Conservation (phyloP, 2,888 invertebrate genomes). For the Exocentrus adspersus region DNA sequence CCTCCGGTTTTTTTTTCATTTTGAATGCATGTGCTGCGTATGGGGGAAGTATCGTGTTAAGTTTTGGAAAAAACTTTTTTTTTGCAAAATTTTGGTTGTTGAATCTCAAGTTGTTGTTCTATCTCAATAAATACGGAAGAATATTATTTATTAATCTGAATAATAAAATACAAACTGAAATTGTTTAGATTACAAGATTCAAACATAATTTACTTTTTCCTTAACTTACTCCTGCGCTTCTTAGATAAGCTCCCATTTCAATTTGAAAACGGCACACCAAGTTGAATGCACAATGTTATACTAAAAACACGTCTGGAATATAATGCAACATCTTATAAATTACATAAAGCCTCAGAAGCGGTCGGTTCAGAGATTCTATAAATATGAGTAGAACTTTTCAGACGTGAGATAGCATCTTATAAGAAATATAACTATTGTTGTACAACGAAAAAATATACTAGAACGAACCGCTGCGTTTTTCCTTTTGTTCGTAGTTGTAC, state of each 20-base stretch:
- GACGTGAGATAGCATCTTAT: background rate
- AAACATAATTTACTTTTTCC: too few relatives aligned
- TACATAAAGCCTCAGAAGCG: background rate
- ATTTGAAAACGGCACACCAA: background rate
- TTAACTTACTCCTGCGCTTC: background rate
- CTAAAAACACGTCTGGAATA: background rate
- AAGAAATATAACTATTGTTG: background rate
- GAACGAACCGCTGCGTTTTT: background rate
- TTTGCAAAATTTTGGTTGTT: too few relatives aligned
- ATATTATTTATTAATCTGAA: too few relatives aligned
- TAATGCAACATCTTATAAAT: conserved; percentile 3
- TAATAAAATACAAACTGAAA: too few relatives aligned
- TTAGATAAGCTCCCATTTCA: background rate
- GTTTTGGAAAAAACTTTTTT: too few relatives aligned
- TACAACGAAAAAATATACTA: background rate
- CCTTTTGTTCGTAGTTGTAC: too few relatives aligned
- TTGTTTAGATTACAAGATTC: too few relatives aligned
- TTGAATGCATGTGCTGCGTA: too few relatives aligned
- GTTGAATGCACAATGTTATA: background rate
- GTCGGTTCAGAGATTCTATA: background rate
- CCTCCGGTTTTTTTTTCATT: too few relatives aligned
- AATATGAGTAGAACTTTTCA: background rate
- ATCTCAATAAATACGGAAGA: too few relatives aligned
- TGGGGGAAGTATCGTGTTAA: too few relatives aligned
- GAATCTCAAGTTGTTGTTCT: too few relatives aligned